Evolutionary conservation across 2,888 invertebrate species (phyloP).

Genomic region (Geophilus truncorum): DNA sequence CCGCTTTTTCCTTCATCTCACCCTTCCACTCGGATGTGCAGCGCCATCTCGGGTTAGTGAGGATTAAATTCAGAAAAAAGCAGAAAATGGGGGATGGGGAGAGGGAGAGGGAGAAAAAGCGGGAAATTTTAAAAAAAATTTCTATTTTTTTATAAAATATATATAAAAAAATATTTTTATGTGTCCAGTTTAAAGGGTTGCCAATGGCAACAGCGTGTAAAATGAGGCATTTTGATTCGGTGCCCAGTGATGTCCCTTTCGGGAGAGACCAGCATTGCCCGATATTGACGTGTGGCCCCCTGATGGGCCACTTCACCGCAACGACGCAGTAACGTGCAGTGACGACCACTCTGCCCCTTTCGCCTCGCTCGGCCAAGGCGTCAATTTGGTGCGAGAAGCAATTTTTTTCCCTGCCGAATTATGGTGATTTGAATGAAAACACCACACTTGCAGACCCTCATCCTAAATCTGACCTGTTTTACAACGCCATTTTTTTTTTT

Average conservation of each 20-base stretch:
- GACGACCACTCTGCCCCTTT: not conserved
- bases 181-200: not conserved
- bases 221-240: slow-evolving; percentile 4
- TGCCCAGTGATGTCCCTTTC: not conserved
- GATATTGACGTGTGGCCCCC: slow-evolving; percentile 5
- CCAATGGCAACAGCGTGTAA: no score
- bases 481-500: not conserved
- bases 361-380: not conserved
- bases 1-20: not conserved
- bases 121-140: not conserved
- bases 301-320: slow-evolving; percentile 12
- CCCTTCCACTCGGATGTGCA: slow-evolving; percentile 20
- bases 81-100: not conserved
- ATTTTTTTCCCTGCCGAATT: not conserved
- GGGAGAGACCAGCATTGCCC: not conserved
- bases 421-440: slow-evolving; percentile 20
- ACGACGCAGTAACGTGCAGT: slow-evolving; percentile 5
- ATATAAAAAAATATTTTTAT: not conserved
- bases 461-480: slow-evolving; percentile 20
- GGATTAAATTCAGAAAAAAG: not conserved
- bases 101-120: not conserved
- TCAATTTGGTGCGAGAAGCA: slow-evolving; percentile 6
- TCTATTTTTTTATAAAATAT: not conserved
- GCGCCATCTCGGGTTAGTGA: slow-evolving; percentile 16
- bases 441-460: not conserved